A percentile compares a stretch with the other conserved stretches of the same genome.
These are phyloP conservation scores for Drosophila micromelanica DNA, from an alignment of 1,140 invertebrate genomes.

Conservation along the genomic window DNA sequence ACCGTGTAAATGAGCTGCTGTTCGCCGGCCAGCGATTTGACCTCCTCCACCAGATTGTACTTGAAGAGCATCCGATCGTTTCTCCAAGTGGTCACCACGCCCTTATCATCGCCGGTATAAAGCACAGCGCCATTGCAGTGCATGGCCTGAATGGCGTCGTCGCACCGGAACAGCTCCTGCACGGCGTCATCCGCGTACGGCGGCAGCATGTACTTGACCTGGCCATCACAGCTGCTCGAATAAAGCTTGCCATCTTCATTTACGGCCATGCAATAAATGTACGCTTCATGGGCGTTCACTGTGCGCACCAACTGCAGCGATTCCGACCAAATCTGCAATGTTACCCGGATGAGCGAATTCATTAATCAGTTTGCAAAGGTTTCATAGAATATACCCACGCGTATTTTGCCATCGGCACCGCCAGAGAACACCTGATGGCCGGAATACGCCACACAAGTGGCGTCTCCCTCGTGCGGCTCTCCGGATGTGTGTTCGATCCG, in stretches of 20 bases:
- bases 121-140: conserved; percentile 69
- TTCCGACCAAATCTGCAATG: conserved; percentile 62
- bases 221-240: conserved; percentile 81
- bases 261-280: conserved; percentile 77
- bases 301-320: conserved; percentile 58
- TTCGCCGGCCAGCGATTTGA: conserved; percentile 77
- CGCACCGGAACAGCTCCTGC: conserved; percentile 70
- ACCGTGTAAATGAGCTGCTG: conserved; percentile 73
- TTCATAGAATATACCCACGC: conserved; percentile 63
- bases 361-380: background rate
- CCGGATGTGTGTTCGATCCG: conserved; percentile 62
- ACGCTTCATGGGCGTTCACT: conserved; percentile 71
- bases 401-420: conserved; percentile 84
- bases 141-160: conserved; percentile 79
- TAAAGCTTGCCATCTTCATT: conserved; percentile 78
- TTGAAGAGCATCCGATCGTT: conserved; percentile 82
- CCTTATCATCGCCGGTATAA: conserved; percentile 82
- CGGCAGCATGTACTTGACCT: conserved; percentile 70
- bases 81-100: conserved; percentile 78
- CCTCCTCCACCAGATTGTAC: conserved; percentile 82
- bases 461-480: conserved; percentile 80
- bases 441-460: conserved; percentile 66
- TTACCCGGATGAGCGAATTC: background rate
- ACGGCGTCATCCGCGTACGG: conserved; percentile 57
- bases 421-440: conserved; percentile 76